Base-by-base conservation (phyloP, 1,140 invertebrate species). In the Lepidurus apus region DNA sequence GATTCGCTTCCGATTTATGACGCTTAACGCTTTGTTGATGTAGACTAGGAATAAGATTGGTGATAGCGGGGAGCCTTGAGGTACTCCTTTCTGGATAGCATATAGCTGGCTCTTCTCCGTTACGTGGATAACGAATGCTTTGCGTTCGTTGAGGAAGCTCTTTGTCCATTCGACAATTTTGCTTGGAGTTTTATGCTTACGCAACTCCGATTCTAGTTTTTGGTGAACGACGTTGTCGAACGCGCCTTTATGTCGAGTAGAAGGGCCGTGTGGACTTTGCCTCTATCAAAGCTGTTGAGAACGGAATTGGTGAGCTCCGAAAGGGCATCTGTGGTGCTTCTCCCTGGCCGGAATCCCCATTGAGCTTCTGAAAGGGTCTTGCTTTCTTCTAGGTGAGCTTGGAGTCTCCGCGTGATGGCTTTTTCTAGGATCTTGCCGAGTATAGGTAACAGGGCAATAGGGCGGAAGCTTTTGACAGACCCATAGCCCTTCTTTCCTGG, bases 11-110 rank as follows among this genome's bases (percentile, higher is more conserved):
- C 42, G 42, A 21, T 24, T 76, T 42, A 76, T 43, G n/a, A 76
- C 42, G n/a, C 1, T 42, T 21, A 76, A 42, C 11, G 75, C 75
- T 21, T 44, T 44, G 75, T 76, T 44, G 1, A 76, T 43, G 42
- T 42, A 76, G n/a, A 76, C 75, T n/a, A 76, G 75, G 34, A 76
- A 76, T 44, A 76, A 42, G 1, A 76, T 44, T 42, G 75, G 75
- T 10, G 75, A 76, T 11, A 76, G 5, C 24, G 75, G 75, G n/a
- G n/a, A n/a, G n/a, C n/a, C n/a, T n/a, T n/a, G n/a, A 1, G 75
- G 42, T 2, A 26, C 26, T 26, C 10, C 75, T 5, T 76, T 76
- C 21, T 8, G 42, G 75, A 76, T 26, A n/a, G 42, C 75, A 24
- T 74, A 34, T 1, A 21, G 75, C 4, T 42, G 44, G 34, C 75